Evolutionary conservation across 2,113 vertebrate genomes (phyloP).

Genomic region (Pongo pygmaeus): DNA sequence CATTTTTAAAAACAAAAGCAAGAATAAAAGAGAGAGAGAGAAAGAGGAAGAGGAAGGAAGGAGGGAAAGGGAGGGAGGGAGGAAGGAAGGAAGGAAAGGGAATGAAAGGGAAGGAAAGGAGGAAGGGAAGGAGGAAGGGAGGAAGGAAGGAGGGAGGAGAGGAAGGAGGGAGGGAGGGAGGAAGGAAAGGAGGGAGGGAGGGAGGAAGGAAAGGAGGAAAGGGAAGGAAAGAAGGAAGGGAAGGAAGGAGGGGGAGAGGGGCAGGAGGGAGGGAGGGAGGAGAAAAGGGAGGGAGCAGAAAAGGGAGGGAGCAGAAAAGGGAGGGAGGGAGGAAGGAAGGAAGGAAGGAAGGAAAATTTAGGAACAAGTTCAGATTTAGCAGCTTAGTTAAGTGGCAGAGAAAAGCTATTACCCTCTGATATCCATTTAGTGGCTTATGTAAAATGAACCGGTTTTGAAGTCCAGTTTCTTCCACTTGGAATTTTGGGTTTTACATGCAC

Average conservation of each 20-base stretch:
- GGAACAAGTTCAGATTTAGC: neutral
- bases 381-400: neutral
- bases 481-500: neutral
- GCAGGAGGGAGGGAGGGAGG: neutral
- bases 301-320: too few relatives aligned
- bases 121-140: too few relatives aligned
- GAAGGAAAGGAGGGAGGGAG: neutral
- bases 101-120: accelerated
- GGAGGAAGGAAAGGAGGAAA: too few relatives aligned
- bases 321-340: neutral
- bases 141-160: too few relatives aligned
- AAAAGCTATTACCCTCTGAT: neutral
- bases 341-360: neutral
- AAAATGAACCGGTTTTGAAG: neutral
- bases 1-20: neutral
- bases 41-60: neutral
- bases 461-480: neutral
- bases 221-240: too few relatives aligned
- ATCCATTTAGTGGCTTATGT: neutral
- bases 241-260: too few relatives aligned
- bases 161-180: too few relatives aligned
- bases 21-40: neutral
- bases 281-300: neutral
- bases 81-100: neutral
- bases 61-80: too few relatives aligned